Evolutionary conservation across 1,140 invertebrate genomes (phyloP), one percentile per base, ranked within the genome.

Genomic region (Araneus ventricosus): DNA sequence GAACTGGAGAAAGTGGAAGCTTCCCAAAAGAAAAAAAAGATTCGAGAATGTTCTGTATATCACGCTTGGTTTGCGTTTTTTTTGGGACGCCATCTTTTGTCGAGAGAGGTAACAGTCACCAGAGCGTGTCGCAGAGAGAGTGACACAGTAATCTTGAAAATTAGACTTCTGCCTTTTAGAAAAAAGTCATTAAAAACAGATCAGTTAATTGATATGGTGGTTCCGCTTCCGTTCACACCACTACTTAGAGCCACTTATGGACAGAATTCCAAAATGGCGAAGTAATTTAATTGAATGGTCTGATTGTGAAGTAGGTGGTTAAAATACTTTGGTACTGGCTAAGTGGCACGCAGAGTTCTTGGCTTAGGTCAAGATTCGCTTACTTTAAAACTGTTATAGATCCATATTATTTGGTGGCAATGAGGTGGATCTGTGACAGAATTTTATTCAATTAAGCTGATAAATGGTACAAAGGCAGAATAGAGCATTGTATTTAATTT

Each of bases 81-180:
- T 75, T 27, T 34, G 70, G 39, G 82, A 24, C 82, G 82, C 82
- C 41, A 84, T 84, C 82, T 52, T 84, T 45, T 84, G 24, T 34
- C 17, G 34, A 30, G 6, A 75, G 34, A 75, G 41, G 82, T 41
- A 57, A n/a, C 24, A 24, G 17, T 4, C 24, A 91, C 7, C 57
- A 57, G 59, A 89, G 89, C 89, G 45, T 91, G 34, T n/a, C 52
- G 85, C 20, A 34, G 70, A 6, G 70, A 67, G 30, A 86, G 80
- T 92, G 90, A 92, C 90, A 92, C 82, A 92, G 82, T 92, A 92
- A 92, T 92, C 90, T 92, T 92, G 90, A 92, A 92, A 92, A 92
- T 86, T 52, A 75, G 37, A 52, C 89, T 91, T 39, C 75, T 82
- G 75, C 82, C 79, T 92, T 67, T 7, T 39, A 63, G 67, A 61